Conservation (phyloP, 2,888 invertebrate species). For the Chymomyza amoena region DNA sequence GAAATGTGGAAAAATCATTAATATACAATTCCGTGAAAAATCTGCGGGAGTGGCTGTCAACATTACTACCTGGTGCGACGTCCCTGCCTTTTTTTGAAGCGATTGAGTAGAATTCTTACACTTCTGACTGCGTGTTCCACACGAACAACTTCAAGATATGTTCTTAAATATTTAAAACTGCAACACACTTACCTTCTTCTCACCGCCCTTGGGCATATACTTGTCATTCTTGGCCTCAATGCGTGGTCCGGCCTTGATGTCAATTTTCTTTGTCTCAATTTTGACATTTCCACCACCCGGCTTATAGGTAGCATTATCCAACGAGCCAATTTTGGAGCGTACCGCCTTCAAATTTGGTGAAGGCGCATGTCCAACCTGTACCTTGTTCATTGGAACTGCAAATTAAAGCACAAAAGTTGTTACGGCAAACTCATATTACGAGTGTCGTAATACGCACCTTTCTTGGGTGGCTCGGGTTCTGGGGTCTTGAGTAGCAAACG, state of each 20-base stretch:
- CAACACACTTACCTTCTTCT: constrained; percentile 87
- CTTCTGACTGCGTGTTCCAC: background rate
- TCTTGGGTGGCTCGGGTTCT: constrained; percentile 84
- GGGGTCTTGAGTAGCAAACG: constrained; percentile 84
- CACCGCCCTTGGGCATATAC: constrained; percentile 92
- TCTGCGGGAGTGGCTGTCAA: too few species aligned
- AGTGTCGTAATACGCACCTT: constrained; percentile 81
- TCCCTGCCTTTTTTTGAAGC: too few species aligned
- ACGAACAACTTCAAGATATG: too few species aligned
- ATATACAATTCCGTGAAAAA: too few species aligned
- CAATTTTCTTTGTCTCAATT: constrained; percentile 92
- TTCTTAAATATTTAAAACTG: background rate
- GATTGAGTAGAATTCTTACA: too few species aligned
- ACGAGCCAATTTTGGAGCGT: constrained; percentile 94
- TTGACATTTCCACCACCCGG: constrained; percentile 93
- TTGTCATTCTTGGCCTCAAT: constrained; percentile 95
- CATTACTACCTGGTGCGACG: too few species aligned
- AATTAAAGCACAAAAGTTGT: constrained; percentile 49
- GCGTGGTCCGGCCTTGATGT: constrained; percentile 90
- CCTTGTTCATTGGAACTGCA: constrained; percentile 94
- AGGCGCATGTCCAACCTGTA: constrained; percentile 94
- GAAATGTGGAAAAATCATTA: too few species aligned
- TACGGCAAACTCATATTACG: background rate
- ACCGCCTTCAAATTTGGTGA: constrained; percentile 95
- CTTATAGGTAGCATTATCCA: constrained; percentile 93